phyloP scores from a whole-genome alignment of 2,888 invertebrate genomes.

The Molorchus minor region DNA sequence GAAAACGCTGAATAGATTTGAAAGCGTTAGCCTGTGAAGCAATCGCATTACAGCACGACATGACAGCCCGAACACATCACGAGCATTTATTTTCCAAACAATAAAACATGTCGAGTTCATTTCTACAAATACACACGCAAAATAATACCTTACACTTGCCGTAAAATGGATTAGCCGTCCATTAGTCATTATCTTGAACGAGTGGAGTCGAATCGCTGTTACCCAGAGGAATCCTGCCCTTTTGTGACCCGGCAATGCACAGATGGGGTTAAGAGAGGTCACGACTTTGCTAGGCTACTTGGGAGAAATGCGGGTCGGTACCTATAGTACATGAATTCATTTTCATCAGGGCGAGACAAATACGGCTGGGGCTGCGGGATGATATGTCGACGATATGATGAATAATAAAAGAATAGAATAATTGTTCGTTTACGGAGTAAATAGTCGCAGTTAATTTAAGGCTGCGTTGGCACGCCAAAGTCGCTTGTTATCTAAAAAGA shows the following conservation, averaged over 20 bases:
- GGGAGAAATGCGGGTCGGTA: constrained; percentile 17
- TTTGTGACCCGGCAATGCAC: constrained; percentile 33
- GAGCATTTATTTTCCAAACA: constrained; percentile 1
- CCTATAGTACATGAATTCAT: constrained; percentile 15
- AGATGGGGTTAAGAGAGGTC: constrained; percentile 22
- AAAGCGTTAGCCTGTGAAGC: too few species aligned
- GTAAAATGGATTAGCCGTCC: constrained; percentile 10
- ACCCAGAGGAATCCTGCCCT: constrained; percentile 39
- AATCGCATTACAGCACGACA: too few species aligned
- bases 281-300: constrained; percentile 12
- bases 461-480: too few species aligned
- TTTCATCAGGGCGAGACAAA: background rate
- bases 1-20: too few species aligned
- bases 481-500: too few species aligned
- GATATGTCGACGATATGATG: too few species aligned
- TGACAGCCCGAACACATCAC: constrained; percentile 4
- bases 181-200: constrained; percentile 14
- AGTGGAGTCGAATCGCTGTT: constrained; percentile 18
- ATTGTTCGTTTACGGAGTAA: too few species aligned
- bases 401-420: too few species aligned
- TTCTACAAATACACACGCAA: background rate
- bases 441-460: background rate
- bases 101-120: constrained; percentile 6
- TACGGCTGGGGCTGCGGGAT: background rate
- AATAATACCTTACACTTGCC: constrained; percentile 7